Evolutionary conservation across 2,888 invertebrate species (phyloP).

Genomic region (Nycteola revayana): DNA sequence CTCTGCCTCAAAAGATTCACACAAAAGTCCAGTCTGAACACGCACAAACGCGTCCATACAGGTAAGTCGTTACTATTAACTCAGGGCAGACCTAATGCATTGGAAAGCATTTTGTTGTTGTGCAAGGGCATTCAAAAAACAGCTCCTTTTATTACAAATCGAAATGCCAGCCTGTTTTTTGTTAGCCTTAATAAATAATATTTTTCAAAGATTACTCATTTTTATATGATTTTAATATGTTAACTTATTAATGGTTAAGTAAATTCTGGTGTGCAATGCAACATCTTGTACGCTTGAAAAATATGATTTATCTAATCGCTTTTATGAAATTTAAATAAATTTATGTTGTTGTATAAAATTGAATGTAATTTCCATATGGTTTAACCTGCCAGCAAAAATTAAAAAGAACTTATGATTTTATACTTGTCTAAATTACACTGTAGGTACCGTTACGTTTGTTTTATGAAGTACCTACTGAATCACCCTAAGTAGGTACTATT

Average conservation of each 20-base stretch:
- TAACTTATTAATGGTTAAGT: no score
- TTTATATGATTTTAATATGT: no score
- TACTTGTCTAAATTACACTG: no score
- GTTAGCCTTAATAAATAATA: conserved; percentile 31
- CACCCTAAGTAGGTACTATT: no score
- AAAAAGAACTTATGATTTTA: no score
- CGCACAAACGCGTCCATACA: conserved; percentile 90
- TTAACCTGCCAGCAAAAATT: conserved; percentile 16
- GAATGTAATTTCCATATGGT: conserved; percentile 64
- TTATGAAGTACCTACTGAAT: no score
- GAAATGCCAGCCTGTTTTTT: conserved; percentile 20
- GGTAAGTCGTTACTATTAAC: conserved; percentile 56
- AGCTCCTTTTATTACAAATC: conserved; percentile 4
- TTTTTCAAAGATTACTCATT: conserved; percentile 27
- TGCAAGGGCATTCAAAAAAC: conserved; percentile 29
- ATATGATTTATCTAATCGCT: conserved; percentile 26
- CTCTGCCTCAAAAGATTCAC: conserved; percentile 89
- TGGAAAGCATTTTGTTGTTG: conserved; percentile 24
- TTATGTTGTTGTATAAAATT: conserved; percentile 26
- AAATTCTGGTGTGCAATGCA: no score
- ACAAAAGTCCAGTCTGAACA: conserved; percentile 90
- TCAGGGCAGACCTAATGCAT: conserved; percentile 19
- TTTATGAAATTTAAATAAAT: conserved; percentile 15
- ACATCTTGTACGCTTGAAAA: conserved; percentile 23
- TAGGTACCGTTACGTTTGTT: no score